Evolutionary conservation across 2,113 vertebrate species (phyloP).

Genomic region (Chlorodrepanis virens): DNA sequence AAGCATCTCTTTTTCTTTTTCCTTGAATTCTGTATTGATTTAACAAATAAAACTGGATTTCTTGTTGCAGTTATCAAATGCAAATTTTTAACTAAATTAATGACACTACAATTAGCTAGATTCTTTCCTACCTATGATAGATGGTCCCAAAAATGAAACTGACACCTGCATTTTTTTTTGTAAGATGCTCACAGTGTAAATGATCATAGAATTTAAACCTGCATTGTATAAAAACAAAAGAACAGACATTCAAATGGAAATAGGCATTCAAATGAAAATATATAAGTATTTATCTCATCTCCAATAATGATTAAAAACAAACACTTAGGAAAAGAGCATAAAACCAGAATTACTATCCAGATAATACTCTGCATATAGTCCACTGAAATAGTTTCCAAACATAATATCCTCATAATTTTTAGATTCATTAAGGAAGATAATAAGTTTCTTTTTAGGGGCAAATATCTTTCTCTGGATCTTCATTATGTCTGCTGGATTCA

Average conservation of each 20-base stretch:
- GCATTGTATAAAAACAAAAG: not conserved
- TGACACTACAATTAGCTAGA: not conserved
- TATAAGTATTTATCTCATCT: not conserved
- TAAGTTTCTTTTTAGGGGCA: not conserved
- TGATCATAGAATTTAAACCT: not conserved
- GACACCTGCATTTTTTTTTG: not conserved
- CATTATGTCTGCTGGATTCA: not conserved
- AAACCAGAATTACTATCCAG: not conserved
- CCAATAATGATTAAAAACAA: not conserved
- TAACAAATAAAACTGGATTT: not conserved
- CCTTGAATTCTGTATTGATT: not conserved
- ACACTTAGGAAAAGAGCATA: not conserved
- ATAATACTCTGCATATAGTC: not conserved
- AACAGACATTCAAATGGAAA: not conserved
- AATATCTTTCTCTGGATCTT: not conserved
- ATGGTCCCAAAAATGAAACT: not conserved
- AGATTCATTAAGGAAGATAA: not conserved
- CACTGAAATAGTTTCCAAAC: not conserved
- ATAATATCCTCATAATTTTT: not conserved
- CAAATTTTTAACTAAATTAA: not conserved
- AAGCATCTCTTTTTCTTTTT: not conserved
- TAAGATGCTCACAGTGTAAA: not conserved
- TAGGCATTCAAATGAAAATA: not conserved
- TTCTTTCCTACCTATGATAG: not conserved
- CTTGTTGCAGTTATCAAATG: not conserved